A percentile compares a stretch with the other conserved stretches of the same genome.
phyloP scores from a whole-genome alignment of 2,797 vertebrate genomes.

The Glossophaga mutica region DNA sequence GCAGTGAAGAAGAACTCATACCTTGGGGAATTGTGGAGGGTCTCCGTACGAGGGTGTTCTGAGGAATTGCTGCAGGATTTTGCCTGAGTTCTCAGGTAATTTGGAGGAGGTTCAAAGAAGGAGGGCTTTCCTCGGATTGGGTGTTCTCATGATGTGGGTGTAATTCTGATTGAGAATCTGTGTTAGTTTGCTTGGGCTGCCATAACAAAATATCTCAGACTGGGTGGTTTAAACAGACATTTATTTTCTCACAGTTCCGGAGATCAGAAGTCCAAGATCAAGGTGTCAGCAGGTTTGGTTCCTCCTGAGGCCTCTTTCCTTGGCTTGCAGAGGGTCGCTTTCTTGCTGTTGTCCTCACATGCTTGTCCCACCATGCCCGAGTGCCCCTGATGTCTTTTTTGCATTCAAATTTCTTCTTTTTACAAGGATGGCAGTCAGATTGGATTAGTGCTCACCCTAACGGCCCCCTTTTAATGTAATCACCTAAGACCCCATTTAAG shows the following conservation, averaged over 20 bases:
- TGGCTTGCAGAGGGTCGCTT: background rate
- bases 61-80: background rate
- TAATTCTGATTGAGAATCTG: background rate
- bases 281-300: too few species aligned
- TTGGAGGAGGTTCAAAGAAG: background rate
- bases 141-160: background rate
- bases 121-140: background rate
- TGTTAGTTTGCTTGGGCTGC: background rate
- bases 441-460: background rate
- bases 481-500: background rate
- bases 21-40: background rate
- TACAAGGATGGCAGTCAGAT: background rate
- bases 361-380: background rate
- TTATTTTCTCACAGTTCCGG: too few species aligned
- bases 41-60: background rate
- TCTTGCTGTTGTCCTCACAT: background rate
- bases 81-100: background rate
- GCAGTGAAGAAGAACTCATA: background rate
- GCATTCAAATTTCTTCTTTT: background rate
- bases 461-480: background rate
- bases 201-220: too few species aligned
- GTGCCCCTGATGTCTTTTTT: background rate
- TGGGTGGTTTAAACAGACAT: too few species aligned
- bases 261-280: too few species aligned
- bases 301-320: too few species aligned